phyloP scores from a whole-genome alignment of 2,888 invertebrate species.

The Mechanitis mazaeus region DNA sequence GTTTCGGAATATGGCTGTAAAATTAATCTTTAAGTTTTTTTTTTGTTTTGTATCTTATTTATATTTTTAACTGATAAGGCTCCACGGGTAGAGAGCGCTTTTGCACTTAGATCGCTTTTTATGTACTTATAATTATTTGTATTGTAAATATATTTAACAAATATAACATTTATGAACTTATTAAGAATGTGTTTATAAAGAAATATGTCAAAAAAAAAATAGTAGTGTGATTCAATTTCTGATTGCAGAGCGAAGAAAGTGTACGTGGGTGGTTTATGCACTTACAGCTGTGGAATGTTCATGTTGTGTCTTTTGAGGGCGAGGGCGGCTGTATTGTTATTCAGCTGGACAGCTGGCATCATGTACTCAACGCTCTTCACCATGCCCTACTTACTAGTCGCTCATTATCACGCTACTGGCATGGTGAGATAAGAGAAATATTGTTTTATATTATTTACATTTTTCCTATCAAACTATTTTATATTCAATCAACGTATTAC shows the following conservation, averaged over 20 bases:
- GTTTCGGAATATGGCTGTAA: no score
- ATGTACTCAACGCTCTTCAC: conserved; percentile 99
- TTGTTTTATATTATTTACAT: not conserved
- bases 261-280: conserved; percentile 91
- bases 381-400: conserved; percentile 95
- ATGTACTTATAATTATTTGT: no score
- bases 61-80: no score
- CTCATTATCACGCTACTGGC: conserved; percentile 94
- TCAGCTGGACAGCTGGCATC: conserved; percentile 95
- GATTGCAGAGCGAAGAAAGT: conserved; percentile 87
- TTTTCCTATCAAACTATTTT: no score
- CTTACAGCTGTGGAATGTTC: conserved; percentile 93
- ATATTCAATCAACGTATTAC: no score
- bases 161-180: not conserved
- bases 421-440: conserved; percentile 77
- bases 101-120: not conserved
- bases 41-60: no score
- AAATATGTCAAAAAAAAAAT: no score
- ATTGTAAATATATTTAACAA: no score
- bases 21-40: no score
- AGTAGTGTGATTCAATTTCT: conserved; percentile 3
- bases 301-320: conserved; percentile 88
- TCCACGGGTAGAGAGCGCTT: not conserved
- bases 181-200: no score
- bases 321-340: conserved; percentile 87